Conservation (phyloP, 92 coral and sea anemone genomes). For the Epizoanthus ramosus region DNA sequence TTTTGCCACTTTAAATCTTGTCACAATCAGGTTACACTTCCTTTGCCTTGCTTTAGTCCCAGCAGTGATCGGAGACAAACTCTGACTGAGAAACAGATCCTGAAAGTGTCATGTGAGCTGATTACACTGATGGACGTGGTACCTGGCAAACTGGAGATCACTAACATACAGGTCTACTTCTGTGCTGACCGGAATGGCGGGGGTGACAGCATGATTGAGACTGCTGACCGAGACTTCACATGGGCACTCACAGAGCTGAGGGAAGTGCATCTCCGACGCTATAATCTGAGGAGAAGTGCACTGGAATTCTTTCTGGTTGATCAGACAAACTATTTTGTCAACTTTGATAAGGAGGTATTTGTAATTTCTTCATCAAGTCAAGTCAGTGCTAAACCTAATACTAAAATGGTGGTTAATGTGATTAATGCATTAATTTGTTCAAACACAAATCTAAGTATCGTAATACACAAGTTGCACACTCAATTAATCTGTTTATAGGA, state of each 20-base stretch:
- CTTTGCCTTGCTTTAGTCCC: slow-evolving; percentile 41
- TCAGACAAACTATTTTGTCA: slow-evolving; percentile 95
- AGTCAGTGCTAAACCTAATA: too few species aligned
- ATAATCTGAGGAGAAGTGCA: slow-evolving; percentile 91
- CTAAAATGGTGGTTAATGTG: too few species aligned
- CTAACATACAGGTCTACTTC: slow-evolving; percentile 88
- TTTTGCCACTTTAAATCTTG: too few species aligned
- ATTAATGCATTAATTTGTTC: too few species aligned
- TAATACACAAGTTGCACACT: too few species aligned
- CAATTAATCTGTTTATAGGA: too few species aligned
- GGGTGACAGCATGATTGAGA: slow-evolving; percentile 37
- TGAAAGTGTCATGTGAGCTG: slow-evolving; percentile 79
- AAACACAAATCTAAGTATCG: too few species aligned
- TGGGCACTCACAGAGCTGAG: slow-evolving; percentile 88
- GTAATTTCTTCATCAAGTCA: neutral
- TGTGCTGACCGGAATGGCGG: slow-evolving; percentile 57
- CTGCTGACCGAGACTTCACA: slow-evolving; percentile 85
- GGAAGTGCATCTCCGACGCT: slow-evolving; percentile 93
- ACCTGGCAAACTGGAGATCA: slow-evolving; percentile 80
- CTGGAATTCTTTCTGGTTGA: slow-evolving; percentile 92
- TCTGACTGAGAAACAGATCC: slow-evolving; percentile 62
- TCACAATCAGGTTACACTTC: neutral
- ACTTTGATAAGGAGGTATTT: slow-evolving; percentile 89
- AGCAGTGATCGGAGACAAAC: slow-evolving; percentile 37
- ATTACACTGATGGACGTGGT: slow-evolving; percentile 91